Conservation (phyloP, 2,888 invertebrate genomes). For the Palloptera scutellata region DNA sequence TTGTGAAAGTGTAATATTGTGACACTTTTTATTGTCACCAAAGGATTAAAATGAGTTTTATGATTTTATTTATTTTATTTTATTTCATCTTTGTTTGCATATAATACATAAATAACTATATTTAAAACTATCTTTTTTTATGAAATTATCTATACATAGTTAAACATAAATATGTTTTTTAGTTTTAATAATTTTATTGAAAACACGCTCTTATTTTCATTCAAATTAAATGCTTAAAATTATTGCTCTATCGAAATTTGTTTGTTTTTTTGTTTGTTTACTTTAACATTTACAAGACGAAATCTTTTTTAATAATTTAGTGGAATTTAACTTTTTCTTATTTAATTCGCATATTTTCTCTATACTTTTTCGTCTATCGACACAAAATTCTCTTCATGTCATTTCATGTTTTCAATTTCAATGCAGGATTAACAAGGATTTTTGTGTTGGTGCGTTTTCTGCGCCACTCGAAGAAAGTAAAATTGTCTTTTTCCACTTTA, state of each 20-base stretch:
- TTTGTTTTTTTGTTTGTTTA: no score
- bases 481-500: conserved; percentile 25
- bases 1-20: conserved; percentile 58
- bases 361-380: no score
- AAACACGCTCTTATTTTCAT: background rate
- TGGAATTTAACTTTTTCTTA: no score
- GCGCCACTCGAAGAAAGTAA: background rate
- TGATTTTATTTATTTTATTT: conserved; percentile 21
- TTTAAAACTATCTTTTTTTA: background rate
- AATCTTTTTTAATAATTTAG: no score
- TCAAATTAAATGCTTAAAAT: conserved; percentile 1
- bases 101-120: background rate
- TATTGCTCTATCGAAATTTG: no score
- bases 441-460: background rate
- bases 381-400: background rate
- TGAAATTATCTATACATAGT: no score
- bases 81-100: no score
- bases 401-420: conserved; percentile 54
- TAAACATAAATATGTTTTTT: background rate
- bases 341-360: no score
- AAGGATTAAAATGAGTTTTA: conserved; percentile 46
- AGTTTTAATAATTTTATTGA: conserved; percentile 4
- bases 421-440: conserved; percentile 55
- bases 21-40: conserved; percentile 57
- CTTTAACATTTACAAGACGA: no score